A percentile compares a stretch with the other conserved stretches of the same genome.
phyloP scores from a whole-genome alignment of 37 sponge, comb jelly and placozoan genomes.

The Axinella damicornis region DNA sequence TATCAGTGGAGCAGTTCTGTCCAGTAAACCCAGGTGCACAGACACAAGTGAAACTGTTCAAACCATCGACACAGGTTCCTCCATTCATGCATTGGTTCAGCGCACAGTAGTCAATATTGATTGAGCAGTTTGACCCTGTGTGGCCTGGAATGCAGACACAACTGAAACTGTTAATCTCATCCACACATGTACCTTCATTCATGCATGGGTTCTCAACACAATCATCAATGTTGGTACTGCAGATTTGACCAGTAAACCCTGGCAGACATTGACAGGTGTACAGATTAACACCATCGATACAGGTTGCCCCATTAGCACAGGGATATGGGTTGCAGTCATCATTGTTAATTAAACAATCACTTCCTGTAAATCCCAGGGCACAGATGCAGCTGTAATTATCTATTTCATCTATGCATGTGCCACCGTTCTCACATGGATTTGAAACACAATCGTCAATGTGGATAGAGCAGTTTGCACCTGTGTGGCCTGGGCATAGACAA shows the following conservation, averaged over 20 bases:
- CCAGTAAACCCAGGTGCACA: constrained; percentile 75
- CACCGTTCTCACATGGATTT: constrained; percentile 70
- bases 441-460: too few species aligned
- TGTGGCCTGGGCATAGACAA: too few species aligned
- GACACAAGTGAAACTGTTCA: too few species aligned
- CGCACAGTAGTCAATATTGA: constrained; percentile 41
- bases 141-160: constrained; percentile 62
- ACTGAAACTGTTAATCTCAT: constrained; percentile 41
- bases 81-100: constrained; percentile 60
- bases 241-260: constrained; percentile 59
- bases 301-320: constrained; percentile 58
- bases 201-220: constrained; percentile 44
- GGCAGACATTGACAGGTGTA: constrained; percentile 57
- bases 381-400: constrained; percentile 59
- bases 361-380: constrained; percentile 42
- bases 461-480: too few species aligned
- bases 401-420: constrained; percentile 19
- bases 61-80: too few species aligned
- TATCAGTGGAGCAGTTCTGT: constrained; percentile 49
- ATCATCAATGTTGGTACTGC: constrained; percentile 28
- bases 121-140: constrained; percentile 54
- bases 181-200: constrained; percentile 64
- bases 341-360: constrained; percentile 36
- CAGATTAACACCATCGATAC: constrained; percentile 48
- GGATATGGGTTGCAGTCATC: constrained; percentile 39